Percentiles rank a stretch among this genome's conserved stretches.
phyloP scores from a whole-genome alignment of 1,140 invertebrate species.

The Trachelipus rathkii region DNA sequence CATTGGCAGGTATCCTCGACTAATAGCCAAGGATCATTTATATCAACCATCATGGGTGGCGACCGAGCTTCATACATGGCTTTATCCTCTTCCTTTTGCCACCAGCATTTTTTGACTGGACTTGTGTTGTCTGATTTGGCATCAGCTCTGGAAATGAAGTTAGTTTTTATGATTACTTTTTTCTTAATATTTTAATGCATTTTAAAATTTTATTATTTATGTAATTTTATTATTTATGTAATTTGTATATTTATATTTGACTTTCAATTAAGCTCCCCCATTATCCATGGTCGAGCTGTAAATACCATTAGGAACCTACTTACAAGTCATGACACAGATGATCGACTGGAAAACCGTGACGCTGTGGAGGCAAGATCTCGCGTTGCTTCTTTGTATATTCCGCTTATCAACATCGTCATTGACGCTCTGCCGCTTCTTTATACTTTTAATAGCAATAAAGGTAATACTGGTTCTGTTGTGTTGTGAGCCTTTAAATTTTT shows the following conservation, averaged over 20 bases:
- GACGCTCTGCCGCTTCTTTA: slow-evolving; percentile 72
- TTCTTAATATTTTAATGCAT: too few species aligned
- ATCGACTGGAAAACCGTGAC: slow-evolving; percentile 62
- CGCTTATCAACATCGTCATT: slow-evolving; percentile 79
- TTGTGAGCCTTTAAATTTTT: background rate
- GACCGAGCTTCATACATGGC: slow-evolving; percentile 56
- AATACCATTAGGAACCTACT: slow-evolving; percentile 72
- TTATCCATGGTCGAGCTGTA: slow-evolving; percentile 78
- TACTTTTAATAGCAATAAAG: slow-evolving; percentile 30
- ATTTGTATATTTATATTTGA: slow-evolving; percentile 31
- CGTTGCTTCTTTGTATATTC: slow-evolving; percentile 73
- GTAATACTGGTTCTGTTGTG: slow-evolving; percentile 10
- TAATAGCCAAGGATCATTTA: slow-evolving; percentile 56
- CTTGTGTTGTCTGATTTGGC: slow-evolving; percentile 80
- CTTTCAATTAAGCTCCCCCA: slow-evolving; percentile 61
- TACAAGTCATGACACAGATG: slow-evolving; percentile 81
- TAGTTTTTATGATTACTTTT: too few species aligned
- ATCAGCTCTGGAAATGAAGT: slow-evolving; percentile 73
- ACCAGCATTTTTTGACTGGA: slow-evolving; percentile 86
- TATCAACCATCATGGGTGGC: slow-evolving; percentile 53
- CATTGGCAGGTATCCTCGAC: slow-evolving; percentile 51
- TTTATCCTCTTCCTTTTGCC: slow-evolving; percentile 76
- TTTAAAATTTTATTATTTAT: too few species aligned
- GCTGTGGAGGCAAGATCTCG: slow-evolving; percentile 74
- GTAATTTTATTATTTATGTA: slow-evolving; percentile 11